These are phyloP conservation scores for Doryteuthis pealeii DNA, from an alignment of 1,140 invertebrate species.

Conservation along the genomic window DNA sequence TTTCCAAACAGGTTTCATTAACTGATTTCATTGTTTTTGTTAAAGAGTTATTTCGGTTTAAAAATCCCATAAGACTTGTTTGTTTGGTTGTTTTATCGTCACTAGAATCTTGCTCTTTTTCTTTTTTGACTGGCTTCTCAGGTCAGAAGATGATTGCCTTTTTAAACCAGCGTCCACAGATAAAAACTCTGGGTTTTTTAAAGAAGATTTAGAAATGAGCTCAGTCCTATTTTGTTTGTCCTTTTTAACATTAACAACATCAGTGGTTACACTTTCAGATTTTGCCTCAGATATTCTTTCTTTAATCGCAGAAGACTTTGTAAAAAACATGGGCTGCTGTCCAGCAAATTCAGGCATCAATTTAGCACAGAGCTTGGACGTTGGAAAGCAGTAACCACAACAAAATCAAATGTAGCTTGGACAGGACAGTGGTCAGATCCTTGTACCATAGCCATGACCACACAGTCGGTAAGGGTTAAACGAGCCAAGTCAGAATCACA, in stretches of 20 bases:
- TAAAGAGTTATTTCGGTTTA: background rate
- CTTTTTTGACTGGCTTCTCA: background rate
- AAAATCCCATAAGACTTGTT: constrained; percentile 1
- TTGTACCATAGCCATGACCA: constrained; percentile 61
- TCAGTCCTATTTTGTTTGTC: no score
- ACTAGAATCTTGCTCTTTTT: background rate
- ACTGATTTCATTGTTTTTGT: no score
- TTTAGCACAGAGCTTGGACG: constrained; percentile 62
- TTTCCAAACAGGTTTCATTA: no score
- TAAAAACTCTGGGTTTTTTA: no score
- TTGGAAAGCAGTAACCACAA: constrained; percentile 44
- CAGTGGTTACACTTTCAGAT: no score
- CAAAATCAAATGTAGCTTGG: constrained; percentile 50
- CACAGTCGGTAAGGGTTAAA: constrained; percentile 51
- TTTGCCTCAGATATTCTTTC: no score
- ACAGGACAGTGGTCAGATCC: constrained; percentile 69
- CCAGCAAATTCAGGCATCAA: constrained; percentile 64
- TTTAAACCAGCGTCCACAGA: background rate
- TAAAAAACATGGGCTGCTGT: constrained; percentile 62
- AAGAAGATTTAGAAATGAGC: no score
- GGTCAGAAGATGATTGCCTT: background rate
- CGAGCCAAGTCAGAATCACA: constrained; percentile 52
- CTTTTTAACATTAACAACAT: no score
- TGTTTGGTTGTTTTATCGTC: background rate
- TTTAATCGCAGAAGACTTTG: constrained; percentile 19